phyloP scores from a whole-genome alignment of 2,113 vertebrate species.

The Cyprinus carpio region DNA sequence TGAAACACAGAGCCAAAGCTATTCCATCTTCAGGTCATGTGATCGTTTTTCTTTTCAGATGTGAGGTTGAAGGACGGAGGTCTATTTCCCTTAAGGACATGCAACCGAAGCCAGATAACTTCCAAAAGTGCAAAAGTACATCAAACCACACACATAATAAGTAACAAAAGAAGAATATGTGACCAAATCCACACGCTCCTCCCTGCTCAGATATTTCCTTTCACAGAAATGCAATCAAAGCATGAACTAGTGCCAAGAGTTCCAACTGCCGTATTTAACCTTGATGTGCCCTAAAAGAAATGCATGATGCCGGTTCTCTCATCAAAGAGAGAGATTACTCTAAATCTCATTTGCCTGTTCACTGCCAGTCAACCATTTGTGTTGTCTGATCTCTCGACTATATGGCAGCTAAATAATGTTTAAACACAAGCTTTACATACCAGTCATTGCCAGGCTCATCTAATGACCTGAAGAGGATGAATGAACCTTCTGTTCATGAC shows the following conservation, averaged over 20 bases:
- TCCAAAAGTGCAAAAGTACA: not conserved
- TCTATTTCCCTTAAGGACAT: not conserved
- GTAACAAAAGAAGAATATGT: not conserved
- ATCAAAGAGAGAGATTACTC: conserved; percentile 19
- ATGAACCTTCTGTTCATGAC: not conserved
- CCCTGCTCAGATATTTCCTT: conserved; percentile 47
- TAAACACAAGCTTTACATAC: not conserved
- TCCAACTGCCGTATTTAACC: not conserved
- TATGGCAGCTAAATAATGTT: not conserved
- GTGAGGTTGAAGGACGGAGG: not conserved
- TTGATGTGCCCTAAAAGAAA: conserved; percentile 17
- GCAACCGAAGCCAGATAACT: not conserved
- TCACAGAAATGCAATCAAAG: conserved; percentile 12
- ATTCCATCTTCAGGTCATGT: not conserved
- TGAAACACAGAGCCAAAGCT: not conserved
- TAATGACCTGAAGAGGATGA: not conserved
- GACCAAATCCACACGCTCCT: conserved; percentile 30
- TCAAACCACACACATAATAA: not conserved
- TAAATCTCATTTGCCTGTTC: conserved; percentile 14
- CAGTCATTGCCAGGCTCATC: not conserved
- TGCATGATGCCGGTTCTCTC: conserved; percentile 3
- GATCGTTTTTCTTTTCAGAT: not conserved
- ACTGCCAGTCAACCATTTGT: conserved; percentile 15
- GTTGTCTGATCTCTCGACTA: not conserved
- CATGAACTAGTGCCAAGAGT: not conserved